Evolutionary conservation across 2,888 invertebrate genomes (phyloP).

Genomic region (Chelonus formosanus): DNA sequence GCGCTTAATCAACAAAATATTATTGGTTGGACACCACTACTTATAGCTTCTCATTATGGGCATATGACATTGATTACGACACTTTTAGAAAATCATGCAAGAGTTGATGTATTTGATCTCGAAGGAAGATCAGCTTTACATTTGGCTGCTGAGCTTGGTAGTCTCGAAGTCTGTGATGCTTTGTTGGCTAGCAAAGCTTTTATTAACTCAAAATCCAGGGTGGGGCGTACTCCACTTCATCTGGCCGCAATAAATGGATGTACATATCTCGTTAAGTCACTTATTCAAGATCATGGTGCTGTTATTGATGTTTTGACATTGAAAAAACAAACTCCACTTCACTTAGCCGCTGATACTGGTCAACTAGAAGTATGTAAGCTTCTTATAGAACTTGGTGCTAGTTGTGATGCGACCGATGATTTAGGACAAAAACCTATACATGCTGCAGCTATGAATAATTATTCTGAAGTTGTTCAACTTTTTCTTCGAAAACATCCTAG

Average conservation of each 20-base stretch:
- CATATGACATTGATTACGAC: conserved; percentile 94
- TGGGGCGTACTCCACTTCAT: conserved; percentile 96
- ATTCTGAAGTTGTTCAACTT: conserved; percentile 96
- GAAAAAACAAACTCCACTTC: conserved; percentile 96
- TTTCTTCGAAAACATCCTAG: conserved; percentile 95
- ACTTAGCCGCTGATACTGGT: conserved; percentile 95
- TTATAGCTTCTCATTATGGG: conserved; percentile 95
- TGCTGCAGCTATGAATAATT: conserved; percentile 97
- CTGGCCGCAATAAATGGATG: conserved; percentile 97
- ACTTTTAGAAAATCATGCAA: conserved; percentile 90
- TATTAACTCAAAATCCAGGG: conserved; percentile 97
- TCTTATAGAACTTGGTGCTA: conserved; percentile 90
- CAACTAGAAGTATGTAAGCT: conserved; percentile 95
- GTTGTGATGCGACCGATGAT: conserved; percentile 95
- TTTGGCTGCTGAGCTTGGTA: conserved; percentile 93
- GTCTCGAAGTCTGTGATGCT: conserved; percentile 84
- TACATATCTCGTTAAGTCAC: conserved; percentile 86
- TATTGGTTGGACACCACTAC: conserved; percentile 95
- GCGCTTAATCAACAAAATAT: conserved; percentile 94
- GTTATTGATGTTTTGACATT: conserved; percentile 94
- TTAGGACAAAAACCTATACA: conserved; percentile 97
- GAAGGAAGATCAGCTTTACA: conserved; percentile 96
- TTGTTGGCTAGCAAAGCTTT: conserved; percentile 96
- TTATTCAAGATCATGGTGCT: conserved; percentile 95
- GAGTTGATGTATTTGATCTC: conserved; percentile 98